These are phyloP conservation scores for Halocaridina rubra DNA, from an alignment of 2,888 invertebrate genomes.

Conservation along the genomic window DNA sequence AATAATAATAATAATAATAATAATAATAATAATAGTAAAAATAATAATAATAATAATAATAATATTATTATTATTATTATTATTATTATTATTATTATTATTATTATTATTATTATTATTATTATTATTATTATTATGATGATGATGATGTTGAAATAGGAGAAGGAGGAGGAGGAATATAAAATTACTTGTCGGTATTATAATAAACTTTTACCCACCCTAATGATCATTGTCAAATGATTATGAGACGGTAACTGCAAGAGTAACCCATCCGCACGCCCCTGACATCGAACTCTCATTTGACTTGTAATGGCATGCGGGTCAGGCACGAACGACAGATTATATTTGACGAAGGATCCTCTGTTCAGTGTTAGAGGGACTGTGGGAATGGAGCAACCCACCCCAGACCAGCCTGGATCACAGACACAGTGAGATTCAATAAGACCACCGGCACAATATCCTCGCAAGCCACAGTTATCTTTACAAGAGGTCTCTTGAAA, in stretches of 20 bases:
- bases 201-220: too few species aligned
- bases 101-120: too few species aligned
- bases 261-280: neutral
- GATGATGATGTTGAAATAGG: neutral
- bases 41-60: too few species aligned
- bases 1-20: too few species aligned
- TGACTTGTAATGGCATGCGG: conserved; percentile 8
- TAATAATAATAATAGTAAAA: too few species aligned
- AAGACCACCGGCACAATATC: conserved; percentile 30
- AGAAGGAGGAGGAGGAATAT: neutral
- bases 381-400: conserved; percentile 6
- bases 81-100: too few species aligned
- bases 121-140: neutral
- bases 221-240: neutral
- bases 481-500: conserved; percentile 33
- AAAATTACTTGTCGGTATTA: too few species aligned
- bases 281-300: conserved; percentile 18
- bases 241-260: neutral
- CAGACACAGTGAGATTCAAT: conserved; percentile 26
- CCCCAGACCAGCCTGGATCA: conserved; percentile 42
- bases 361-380: neutral
- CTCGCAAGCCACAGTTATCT: conserved; percentile 30
- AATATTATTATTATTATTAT: too few species aligned
- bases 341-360: conserved; percentile 18
- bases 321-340: conserved; percentile 26